These are phyloP conservation scores for Pteruthius melanotis DNA, from an alignment of 2,113 vertebrate species.

Conservation along the genomic window DNA sequence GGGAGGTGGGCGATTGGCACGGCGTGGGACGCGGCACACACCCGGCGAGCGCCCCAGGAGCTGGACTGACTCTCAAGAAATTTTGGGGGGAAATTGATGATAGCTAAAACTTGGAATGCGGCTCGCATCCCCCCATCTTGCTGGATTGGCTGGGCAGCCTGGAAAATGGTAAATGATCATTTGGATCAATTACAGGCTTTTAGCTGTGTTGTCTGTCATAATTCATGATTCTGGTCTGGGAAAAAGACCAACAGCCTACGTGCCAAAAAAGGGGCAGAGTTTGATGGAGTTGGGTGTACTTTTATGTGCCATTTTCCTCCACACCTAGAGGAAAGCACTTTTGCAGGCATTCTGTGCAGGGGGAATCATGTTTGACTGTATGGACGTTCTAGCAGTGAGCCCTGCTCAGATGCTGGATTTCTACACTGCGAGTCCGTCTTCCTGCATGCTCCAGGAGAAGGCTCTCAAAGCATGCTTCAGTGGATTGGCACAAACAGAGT, in stretches of 20 bases:
- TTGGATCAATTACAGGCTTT: conserved; percentile 85
- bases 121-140: conserved; percentile 71
- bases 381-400: conserved; percentile 90
- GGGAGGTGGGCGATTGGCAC: conserved; percentile 55
- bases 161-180: conserved; percentile 85
- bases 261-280: conserved; percentile 90
- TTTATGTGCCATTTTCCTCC: conserved; percentile 81
- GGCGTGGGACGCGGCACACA: conserved; percentile 20
- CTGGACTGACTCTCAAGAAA: conserved; percentile 52
- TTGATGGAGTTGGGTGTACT: conserved; percentile 95
- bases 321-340: conserved; percentile 83
- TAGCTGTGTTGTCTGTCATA: conserved; percentile 85
- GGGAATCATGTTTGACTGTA: conserved; percentile 92
- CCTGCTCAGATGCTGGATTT: conserved; percentile 89
- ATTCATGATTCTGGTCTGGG: conserved; percentile 91
- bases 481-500: conserved; percentile 88
- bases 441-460: conserved; percentile 93
- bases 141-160: conserved; percentile 79
- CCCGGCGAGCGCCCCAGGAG: conserved; percentile 25
- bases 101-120: conserved; percentile 71
- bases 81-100: conserved; percentile 27
- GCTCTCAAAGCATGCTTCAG: conserved; percentile 90
- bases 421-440: conserved; percentile 88
- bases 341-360: conserved; percentile 75
- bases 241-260: conserved; percentile 83